These are phyloP conservation scores for Chauna torquata DNA, from an alignment of 2,113 vertebrate species.

Conservation along the genomic window DNA sequence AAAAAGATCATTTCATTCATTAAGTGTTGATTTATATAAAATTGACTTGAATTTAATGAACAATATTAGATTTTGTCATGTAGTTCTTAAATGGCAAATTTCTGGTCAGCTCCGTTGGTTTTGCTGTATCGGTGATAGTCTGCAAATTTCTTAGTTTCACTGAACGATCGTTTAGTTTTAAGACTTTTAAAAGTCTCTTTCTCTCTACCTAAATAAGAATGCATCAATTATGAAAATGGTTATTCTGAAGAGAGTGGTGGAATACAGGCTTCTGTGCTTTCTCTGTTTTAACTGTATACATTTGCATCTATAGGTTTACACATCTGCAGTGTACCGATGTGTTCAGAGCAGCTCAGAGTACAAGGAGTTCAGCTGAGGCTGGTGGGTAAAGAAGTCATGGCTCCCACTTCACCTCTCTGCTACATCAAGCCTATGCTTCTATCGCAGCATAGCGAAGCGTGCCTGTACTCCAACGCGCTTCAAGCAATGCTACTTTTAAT, in stretches of 20 bases:
- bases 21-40: background rate
- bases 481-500: background rate
- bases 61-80: background rate
- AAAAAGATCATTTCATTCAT: background rate
- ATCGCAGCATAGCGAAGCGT: fast-evolving
- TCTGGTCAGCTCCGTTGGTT: background rate
- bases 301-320: background rate
- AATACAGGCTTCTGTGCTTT: background rate
- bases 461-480: background rate
- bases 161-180: slow-evolving; percentile 10
- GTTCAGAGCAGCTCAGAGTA: background rate
- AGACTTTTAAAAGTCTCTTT: background rate
- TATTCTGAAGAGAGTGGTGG: background rate
- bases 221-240: background rate
- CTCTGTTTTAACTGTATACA: background rate
- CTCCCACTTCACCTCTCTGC: background rate
- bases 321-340: background rate
- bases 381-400: background rate
- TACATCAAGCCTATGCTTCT: background rate
- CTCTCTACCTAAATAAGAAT: background rate
- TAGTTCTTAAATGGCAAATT: background rate
- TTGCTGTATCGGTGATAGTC: background rate
- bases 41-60: background rate
- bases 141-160: background rate
- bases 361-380: background rate